Conservation (phyloP, 2,113 vertebrate genomes). For the Sisor rabdophorus region DNA sequence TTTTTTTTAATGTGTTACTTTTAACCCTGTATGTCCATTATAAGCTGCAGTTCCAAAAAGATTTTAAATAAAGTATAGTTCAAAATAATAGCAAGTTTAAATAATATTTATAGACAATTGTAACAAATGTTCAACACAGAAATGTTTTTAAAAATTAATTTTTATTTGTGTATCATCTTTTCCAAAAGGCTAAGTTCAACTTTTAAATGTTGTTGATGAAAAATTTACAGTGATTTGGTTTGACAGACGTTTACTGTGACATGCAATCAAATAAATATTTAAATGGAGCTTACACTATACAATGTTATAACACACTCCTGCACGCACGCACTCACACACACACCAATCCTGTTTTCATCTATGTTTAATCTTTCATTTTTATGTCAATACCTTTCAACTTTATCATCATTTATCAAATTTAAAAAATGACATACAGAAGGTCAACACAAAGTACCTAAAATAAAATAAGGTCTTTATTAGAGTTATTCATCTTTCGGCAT, state of each 20-base stretch:
- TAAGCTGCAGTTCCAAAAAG: neutral
- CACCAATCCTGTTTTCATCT: constrained; percentile 7
- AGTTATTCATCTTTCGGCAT: neutral
- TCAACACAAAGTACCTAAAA: constrained; percentile 6
- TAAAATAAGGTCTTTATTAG: neutral
- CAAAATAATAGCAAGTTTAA: neutral
- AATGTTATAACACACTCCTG: constrained; percentile 56
- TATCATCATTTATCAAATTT: constrained; percentile 14
- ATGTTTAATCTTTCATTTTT: neutral
- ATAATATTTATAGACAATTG: neutral
- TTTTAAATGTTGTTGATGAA: constrained; percentile 54
- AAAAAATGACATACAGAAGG: constrained; percentile 16
- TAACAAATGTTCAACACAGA: neutral
- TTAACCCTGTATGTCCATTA: no score
- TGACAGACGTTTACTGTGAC: constrained; percentile 60
- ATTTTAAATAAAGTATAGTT: neutral
- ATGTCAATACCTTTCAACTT: constrained; percentile 47
- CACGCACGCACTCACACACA: constrained; percentile 27
- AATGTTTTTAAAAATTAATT: constrained; percentile 59
- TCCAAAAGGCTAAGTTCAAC: constrained; percentile 58
- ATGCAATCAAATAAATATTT: constrained; percentile 63
- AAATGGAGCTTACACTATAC: constrained; percentile 57
- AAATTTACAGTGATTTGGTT: constrained; percentile 69
- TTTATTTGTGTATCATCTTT: constrained; percentile 60
- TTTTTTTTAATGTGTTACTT: no score